A percentile compares a stretch with the other conserved stretches of the same genome.
Conservation (phyloP, 92 coral and sea anemone species). For the Heteractis magnifica region DNA sequence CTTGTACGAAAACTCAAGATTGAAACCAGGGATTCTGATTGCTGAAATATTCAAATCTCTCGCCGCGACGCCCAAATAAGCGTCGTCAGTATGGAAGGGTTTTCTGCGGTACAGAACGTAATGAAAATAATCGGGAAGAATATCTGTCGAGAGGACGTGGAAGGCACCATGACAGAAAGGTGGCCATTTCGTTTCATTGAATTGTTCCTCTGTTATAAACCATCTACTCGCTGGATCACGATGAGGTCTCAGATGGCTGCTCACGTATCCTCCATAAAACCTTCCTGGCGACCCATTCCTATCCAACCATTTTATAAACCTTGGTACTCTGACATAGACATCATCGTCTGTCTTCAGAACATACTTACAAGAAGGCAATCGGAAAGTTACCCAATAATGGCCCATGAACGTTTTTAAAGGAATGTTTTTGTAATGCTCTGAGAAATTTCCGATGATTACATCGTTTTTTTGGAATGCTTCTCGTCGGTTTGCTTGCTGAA, state of each 20-base stretch:
- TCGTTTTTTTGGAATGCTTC: slow-evolving; percentile 28
- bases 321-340: slow-evolving; percentile 7
- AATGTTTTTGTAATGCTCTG: slow-evolving; percentile 13
- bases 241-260: not conserved
- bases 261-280: slow-evolving; percentile 15
- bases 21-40: too few relatives aligned
- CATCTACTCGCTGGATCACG: slow-evolving; percentile 16
- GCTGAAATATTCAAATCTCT: too few relatives aligned
- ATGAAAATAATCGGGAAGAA: not conserved
- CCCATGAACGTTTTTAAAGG: slow-evolving; percentile 23
- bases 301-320: slow-evolving; percentile 7
- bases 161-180: slow-evolving; percentile 15
- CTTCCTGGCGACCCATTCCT: not conserved
- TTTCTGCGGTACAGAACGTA: not conserved
- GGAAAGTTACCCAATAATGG: slow-evolving; percentile 7
- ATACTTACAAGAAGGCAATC: not conserved
- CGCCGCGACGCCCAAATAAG: too few relatives aligned
- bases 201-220: slow-evolving; percentile 9
- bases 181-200: slow-evolving; percentile 6
- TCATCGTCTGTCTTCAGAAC: too few relatives aligned
- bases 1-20: too few relatives aligned
- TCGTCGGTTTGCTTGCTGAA: not conserved
- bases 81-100: too few relatives aligned
- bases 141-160: slow-evolving; percentile 18
- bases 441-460: slow-evolving; percentile 22